Conservation (phyloP, 2,888 invertebrate genomes). For the Eupithecia subfuscata region DNA sequence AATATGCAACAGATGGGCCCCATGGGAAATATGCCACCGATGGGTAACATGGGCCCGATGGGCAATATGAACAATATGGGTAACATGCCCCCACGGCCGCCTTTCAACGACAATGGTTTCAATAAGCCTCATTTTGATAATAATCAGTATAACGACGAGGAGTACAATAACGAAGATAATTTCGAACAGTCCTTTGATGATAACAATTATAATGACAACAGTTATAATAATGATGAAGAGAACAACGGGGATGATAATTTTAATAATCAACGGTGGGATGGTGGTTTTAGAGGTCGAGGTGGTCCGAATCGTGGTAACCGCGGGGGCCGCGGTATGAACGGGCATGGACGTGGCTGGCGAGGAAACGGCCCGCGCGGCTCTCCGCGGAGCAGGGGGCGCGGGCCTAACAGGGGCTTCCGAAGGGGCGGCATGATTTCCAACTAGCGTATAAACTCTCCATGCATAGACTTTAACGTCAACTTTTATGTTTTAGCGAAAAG, state of each 20-base stretch:
- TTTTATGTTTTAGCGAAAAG: slow-evolving; percentile 57
- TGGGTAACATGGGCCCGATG: slow-evolving; percentile 47
- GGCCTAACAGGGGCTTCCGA: slow-evolving; percentile 68
- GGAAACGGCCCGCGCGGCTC: slow-evolving; percentile 62
- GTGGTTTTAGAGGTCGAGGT: slow-evolving; percentile 66
- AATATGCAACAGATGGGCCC: slow-evolving; percentile 52
- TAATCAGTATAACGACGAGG: slow-evolving; percentile 67
- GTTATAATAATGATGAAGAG: slow-evolving; percentile 61
- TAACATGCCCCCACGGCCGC: slow-evolving; percentile 59
- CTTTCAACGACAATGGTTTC: slow-evolving; percentile 72
- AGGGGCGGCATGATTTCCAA: slow-evolving; percentile 74
- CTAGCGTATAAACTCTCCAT: slow-evolving; percentile 53
- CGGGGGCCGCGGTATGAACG: slow-evolving; percentile 72
- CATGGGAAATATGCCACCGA: slow-evolving; percentile 57
- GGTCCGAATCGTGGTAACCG: slow-evolving; percentile 54
- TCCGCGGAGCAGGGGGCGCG: slow-evolving; percentile 66
- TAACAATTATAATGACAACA: slow-evolving; percentile 53
- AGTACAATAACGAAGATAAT: slow-evolving; percentile 64
- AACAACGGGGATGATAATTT: slow-evolving; percentile 59
- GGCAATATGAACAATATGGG: slow-evolving; percentile 46
- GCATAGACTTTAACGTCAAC: slow-evolving; percentile 59
- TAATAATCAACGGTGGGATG: slow-evolving; percentile 69
- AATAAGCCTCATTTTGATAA: slow-evolving; percentile 70
- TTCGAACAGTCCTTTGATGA: slow-evolving; percentile 66
- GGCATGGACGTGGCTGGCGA: slow-evolving; percentile 72